A percentile compares a stretch with the other conserved stretches of the same genome.
Evolutionary conservation across 2,888 invertebrate genomes (phyloP).

Genomic region (Octonoba sinensis): DNA sequence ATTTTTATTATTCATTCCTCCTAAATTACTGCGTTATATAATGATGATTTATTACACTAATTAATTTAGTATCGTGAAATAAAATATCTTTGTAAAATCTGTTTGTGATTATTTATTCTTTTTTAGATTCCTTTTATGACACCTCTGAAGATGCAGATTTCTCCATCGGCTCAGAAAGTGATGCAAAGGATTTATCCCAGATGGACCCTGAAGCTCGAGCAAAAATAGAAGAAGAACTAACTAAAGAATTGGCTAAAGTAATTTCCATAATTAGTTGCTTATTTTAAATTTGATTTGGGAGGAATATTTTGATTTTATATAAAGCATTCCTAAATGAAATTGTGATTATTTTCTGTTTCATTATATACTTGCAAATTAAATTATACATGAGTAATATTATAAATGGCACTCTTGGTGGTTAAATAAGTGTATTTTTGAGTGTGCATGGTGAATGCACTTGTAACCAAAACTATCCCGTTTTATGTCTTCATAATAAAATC

Average conservation of each 20-base stretch:
- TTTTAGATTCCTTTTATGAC: constrained; percentile 61
- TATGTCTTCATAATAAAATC: neutral
- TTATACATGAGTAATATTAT: neutral
- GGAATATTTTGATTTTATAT: too few species aligned
- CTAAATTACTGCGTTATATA: too few species aligned
- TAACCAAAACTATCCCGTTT: too few species aligned
- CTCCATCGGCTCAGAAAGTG: constrained; percentile 37
- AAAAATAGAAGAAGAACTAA: constrained; percentile 64
- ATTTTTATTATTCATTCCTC: too few species aligned
- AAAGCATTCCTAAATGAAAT: too few species aligned
- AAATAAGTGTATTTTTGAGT: too few species aligned
- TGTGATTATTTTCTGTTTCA: neutral
- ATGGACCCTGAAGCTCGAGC: constrained; percentile 61
- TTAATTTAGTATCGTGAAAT: too few species aligned
- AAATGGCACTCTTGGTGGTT: neutral
- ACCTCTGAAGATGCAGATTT: constrained; percentile 46
- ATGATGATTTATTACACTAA: too few species aligned
- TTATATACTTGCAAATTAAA: neutral
- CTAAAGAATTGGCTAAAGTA: constrained; percentile 65
- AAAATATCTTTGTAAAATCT: neutral
- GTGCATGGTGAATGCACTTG: too few species aligned
- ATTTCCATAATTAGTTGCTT: neutral
- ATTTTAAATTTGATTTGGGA: neutral
- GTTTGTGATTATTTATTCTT: neutral
- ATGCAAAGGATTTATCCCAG: constrained; percentile 52